These are phyloP conservation scores for Dinothrombium tinctorium DNA, from an alignment of 1,140 invertebrate genomes.

Conservation along the genomic window DNA sequence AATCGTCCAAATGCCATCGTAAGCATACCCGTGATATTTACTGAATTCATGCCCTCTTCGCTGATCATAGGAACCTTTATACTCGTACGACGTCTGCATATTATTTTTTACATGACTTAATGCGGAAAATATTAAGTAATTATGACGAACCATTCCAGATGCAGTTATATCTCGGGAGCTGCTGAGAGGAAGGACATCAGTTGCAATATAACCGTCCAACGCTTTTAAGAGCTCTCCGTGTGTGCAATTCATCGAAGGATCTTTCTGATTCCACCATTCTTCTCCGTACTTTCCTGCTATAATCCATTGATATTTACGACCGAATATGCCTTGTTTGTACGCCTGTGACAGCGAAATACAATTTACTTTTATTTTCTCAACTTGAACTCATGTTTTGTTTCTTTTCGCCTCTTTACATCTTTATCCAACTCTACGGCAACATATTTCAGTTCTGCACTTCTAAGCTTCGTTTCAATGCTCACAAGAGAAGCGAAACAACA, in stretches of 20 bases:
- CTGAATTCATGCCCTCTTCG: constrained; percentile 56
- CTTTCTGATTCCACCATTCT: constrained; percentile 41
- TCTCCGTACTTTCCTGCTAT: constrained; percentile 58
- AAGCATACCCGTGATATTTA: constrained; percentile 85
- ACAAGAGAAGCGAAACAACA: not conserved
- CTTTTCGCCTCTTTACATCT: too few relatives aligned
- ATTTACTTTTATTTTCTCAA: too few relatives aligned
- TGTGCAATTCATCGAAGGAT: constrained; percentile 36
- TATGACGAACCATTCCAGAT: constrained; percentile 75
- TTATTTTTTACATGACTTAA: too few relatives aligned
- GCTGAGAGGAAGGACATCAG: constrained; percentile 49
- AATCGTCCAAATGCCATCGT: constrained; percentile 90
- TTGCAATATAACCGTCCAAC: constrained; percentile 68
- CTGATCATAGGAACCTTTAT: constrained; percentile 55
- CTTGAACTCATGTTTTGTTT: too few relatives aligned
- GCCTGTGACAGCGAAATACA: constrained; percentile 25
- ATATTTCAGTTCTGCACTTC: too few relatives aligned
- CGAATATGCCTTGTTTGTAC: constrained; percentile 40
- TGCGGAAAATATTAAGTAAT: too few relatives aligned
- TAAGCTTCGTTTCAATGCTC: too few relatives aligned
- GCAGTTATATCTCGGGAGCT: constrained; percentile 52
- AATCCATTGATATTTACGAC: constrained; percentile 85
- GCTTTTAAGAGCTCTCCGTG: constrained; percentile 47
- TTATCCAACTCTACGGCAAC: too few relatives aligned
- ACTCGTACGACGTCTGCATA: constrained; percentile 66